Evolutionary conservation across 2,797 vertebrate genomes (phyloP).

Genomic region (Harpagifer antarcticus): DNA sequence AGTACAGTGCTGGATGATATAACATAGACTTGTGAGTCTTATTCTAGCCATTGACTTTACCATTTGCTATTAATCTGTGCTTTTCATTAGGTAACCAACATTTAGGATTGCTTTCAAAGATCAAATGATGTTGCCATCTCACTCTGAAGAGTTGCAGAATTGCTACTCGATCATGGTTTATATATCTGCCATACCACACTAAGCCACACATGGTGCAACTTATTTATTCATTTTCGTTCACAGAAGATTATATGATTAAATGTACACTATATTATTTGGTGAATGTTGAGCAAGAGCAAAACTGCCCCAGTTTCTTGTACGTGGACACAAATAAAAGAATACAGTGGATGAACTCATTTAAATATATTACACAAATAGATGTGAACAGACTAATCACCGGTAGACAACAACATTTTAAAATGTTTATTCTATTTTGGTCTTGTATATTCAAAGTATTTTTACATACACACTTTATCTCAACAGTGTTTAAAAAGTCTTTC

Average conservation of each 20-base stretch:
- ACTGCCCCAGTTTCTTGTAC: not conserved
- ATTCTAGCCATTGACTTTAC: not conserved
- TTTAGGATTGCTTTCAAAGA: not conserved
- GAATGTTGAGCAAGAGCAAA: not conserved
- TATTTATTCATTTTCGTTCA: not conserved
- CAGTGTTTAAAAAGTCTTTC: conserved; percentile 52
- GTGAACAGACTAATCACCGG: conserved; percentile 23
- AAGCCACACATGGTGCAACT: not conserved
- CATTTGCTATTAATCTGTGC: not conserved
- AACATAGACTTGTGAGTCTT: not conserved
- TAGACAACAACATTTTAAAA: conserved; percentile 61
- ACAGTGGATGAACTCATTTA: not conserved
- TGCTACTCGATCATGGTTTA: too few species aligned
- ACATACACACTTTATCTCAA: conserved; percentile 63
- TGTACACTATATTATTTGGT: not conserved
- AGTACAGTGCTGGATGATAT: not conserved
- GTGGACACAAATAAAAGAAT: too few species aligned
- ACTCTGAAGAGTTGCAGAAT: not conserved
- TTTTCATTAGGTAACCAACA: not conserved
- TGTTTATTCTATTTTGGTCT: conserved; percentile 77
- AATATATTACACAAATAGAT: conserved; percentile 14
- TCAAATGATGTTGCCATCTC: not conserved
- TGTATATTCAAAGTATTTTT: conserved; percentile 49
- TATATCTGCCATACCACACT: too few species aligned
- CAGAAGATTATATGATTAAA: not conserved